Evolutionary conservation across 2,797 vertebrate genomes (phyloP).

Genomic region (Parauchenoglanis punctatus): DNA sequence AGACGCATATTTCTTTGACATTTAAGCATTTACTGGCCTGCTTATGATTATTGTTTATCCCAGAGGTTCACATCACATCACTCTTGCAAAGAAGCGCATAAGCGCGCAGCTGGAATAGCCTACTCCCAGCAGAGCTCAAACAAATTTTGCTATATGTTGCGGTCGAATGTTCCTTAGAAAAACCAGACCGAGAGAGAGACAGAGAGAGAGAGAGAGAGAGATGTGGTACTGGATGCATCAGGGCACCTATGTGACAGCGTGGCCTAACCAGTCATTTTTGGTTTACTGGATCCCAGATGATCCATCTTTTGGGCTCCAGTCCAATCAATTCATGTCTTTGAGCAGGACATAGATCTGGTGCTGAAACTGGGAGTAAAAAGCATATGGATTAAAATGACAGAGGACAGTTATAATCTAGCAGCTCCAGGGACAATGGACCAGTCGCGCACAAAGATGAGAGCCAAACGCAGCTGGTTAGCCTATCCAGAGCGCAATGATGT

Average conservation of each 20-base stretch:
- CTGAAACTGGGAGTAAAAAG: not conserved
- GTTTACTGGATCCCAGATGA: slow-evolving; percentile 2
- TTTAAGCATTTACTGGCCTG: not conserved
- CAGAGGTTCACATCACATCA: slow-evolving; percentile 11
- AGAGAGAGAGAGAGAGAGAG: slow-evolving; percentile 5
- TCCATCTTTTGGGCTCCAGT: not conserved
- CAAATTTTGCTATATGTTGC: not conserved
- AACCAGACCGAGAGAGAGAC: not conserved
- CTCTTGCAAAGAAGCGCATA: not conserved
- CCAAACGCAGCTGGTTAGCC: not conserved
- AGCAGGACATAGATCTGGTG: not conserved
- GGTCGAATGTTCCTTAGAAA: not conserved
- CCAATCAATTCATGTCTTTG: not conserved
- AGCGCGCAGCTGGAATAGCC: slow-evolving; percentile 14
- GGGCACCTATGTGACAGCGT: slow-evolving; percentile 29
- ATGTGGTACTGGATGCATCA: not conserved
- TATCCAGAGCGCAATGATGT: slow-evolving; percentile 43
- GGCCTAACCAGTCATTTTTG: slow-evolving; percentile 47
- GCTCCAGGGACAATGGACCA: slow-evolving; percentile 50
- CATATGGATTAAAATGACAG: not conserved
- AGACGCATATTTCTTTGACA: slow-evolving; percentile 10
- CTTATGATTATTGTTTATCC: slow-evolving; percentile 11
- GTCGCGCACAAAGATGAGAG: slow-evolving; percentile 4
- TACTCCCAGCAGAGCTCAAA: not conserved
- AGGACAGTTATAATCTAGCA: slow-evolving; percentile 12